Evolutionary conservation across 2,113 vertebrate genomes (phyloP), one percentile per base, ranked within the genome.

Genomic region (Cryptomyrus ogoouensis): DNA sequence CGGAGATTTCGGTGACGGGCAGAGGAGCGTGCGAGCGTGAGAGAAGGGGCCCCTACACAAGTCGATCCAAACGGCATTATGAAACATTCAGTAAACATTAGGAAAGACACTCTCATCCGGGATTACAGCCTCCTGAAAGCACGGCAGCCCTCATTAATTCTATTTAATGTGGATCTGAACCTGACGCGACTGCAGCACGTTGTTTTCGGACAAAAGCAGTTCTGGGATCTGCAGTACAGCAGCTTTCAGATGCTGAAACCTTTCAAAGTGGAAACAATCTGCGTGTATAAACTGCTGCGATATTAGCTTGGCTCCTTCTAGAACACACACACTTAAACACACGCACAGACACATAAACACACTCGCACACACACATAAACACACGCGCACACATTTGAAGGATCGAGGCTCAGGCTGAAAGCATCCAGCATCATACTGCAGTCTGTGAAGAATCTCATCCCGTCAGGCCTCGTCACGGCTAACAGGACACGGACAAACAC

Each of bases 1-100:
- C 90, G 92, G 93, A 91, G 93, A 94, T 94, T 93, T 92, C 90
- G 91, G 90, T 90, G 93, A 91, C 90, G 93, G 91, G 93, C 93
- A 1, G 52, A 92, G 93, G 92, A 91, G 92, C 85, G 91, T 86
- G 91, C 93, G 92, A 91, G 92, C 86, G 91, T 87, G 91, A 90
- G 90, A 86, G 84, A 87, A 90, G 93, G 89, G 91, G 93, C 88
- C 91, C 91, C 93, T 92, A 90, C 93, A 91, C 93, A 90, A 93
- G 94, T 95, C 95, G 93, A 95, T 95, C 93, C 92, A 95, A 96
- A 96, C 92, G 90, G 92, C 93, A 95, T 95, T 95, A 95, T 90
- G 86, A 66, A 90, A 88, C 90, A 90, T 88, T 91, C 91, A 92
- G 91, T 91, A 93, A 91, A 91, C 93, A 94, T 93, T 92, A 91